Conservation (phyloP, 2,888 invertebrate genomes). For the Schrankia costaestrigalis region DNA sequence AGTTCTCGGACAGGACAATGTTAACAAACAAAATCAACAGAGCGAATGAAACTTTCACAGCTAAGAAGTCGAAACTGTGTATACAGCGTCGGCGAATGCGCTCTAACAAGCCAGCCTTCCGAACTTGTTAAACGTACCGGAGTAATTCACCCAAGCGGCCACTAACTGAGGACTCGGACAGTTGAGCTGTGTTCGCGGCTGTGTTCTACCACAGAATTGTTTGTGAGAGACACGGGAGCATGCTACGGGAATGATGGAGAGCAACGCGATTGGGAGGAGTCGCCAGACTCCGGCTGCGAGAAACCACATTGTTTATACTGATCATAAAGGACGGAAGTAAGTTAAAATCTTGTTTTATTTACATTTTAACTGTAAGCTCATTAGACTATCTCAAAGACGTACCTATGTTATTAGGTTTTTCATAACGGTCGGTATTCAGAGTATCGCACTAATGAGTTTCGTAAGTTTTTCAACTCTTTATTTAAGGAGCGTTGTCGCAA, state of each 20-base stretch:
- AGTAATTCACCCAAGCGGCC: conserved; percentile 62
- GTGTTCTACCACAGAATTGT: conserved; percentile 25
- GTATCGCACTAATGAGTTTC: too few relatives aligned
- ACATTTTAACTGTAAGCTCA: background rate
- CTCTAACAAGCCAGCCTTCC: conserved; percentile 72
- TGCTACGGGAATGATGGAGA: conserved; percentile 54
- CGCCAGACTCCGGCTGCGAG: conserved; percentile 66
- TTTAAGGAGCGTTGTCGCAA: too few relatives aligned
- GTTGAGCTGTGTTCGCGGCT: conserved; percentile 52
- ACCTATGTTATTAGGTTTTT: too few relatives aligned
- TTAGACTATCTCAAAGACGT: too few relatives aligned
- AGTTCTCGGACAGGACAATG: conserved; percentile 53
- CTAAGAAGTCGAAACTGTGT: conserved; percentile 71
- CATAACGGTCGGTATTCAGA: too few relatives aligned
- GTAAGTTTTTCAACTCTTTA: too few relatives aligned
- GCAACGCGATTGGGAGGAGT: conserved; percentile 56
- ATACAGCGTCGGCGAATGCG: conserved; percentile 63
- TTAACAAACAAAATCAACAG: conserved; percentile 70
- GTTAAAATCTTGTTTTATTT: conserved; percentile 35
- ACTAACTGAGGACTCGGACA: conserved; percentile 48
- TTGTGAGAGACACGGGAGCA: conserved; percentile 24
- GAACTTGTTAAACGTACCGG: conserved; percentile 66
- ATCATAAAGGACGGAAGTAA: conserved; percentile 78
- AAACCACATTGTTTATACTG: conserved; percentile 77
- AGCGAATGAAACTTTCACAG: conserved; percentile 66